A percentile compares a stretch with the other conserved stretches of the same genome.
These are phyloP conservation scores for Drosophila flavopinicola DNA, from an alignment of 2,888 invertebrate genomes.

Conservation along the genomic window DNA sequence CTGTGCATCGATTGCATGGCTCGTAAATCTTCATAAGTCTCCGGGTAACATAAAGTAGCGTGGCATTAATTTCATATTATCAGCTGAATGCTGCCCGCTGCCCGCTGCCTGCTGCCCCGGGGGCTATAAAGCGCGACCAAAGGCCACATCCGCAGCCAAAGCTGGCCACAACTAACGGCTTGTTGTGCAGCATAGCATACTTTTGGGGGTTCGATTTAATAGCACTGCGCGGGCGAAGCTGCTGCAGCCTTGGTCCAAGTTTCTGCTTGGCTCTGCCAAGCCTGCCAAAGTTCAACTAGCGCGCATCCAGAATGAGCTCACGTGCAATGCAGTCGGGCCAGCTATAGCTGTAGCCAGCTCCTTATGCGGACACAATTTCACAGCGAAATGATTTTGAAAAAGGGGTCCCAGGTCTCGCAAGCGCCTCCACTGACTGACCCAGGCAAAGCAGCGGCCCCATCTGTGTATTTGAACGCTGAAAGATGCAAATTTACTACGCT, in stretches of 20 bases:
- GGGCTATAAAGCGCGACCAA: constrained; percentile 60
- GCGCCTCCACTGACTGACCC: constrained; percentile 39
- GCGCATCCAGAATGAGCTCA: constrained; percentile 69
- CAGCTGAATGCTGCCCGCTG: constrained; percentile 50
- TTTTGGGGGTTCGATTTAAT: constrained; percentile 70
- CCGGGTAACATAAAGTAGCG: constrained; percentile 34
- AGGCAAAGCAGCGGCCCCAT: constrained; percentile 29
- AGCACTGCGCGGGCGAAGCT: constrained; percentile 43
- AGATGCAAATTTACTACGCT: constrained; percentile 77
- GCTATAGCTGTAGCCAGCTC: constrained; percentile 4
- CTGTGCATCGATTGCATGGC: constrained; percentile 70
- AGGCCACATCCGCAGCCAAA: constrained; percentile 22
- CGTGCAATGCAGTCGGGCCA: constrained; percentile 44
- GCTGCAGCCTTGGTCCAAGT: constrained; percentile 10
- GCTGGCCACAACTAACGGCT: constrained; percentile 57
- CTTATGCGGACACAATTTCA: constrained; percentile 72
- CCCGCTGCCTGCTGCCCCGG: constrained; percentile 39
- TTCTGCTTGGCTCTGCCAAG: constrained; percentile 12
- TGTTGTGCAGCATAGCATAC: constrained; percentile 53
- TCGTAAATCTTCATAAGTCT: constrained; percentile 69
- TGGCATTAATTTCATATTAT: constrained; percentile 77
- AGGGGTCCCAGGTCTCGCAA: constrained; percentile 40
- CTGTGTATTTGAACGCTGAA: constrained; percentile 71
- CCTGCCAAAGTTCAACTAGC: constrained; percentile 60
- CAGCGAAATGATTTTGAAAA: constrained; percentile 75